A percentile compares a stretch with the other conserved stretches of the same genome.
These are phyloP conservation scores for Andrena dorsata DNA, from an alignment of 2,888 invertebrate species.

Conservation along the genomic window DNA sequence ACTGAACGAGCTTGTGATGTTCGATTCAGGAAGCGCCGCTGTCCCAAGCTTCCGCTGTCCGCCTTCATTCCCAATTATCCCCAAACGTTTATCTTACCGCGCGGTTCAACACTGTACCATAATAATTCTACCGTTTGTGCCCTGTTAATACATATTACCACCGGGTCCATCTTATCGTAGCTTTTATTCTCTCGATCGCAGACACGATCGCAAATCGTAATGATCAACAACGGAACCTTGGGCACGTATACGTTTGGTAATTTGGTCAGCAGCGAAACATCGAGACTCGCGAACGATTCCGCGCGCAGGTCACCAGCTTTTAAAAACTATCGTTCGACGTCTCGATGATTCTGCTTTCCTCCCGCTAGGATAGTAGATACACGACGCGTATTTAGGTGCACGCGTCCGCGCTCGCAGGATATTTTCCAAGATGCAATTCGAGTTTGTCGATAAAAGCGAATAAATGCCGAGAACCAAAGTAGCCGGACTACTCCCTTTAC, in stretches of 20 bases:
- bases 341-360: not conserved
- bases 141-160: not conserved
- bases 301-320: too few relatives aligned
- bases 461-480: slow-evolving; percentile 39
- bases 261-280: too few relatives aligned
- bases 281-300: too few relatives aligned
- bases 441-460: not conserved
- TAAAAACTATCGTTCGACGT: not conserved
- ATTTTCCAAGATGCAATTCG: not conserved
- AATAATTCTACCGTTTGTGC: too few relatives aligned
- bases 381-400: too few relatives aligned
- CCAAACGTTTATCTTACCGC: not conserved
- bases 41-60: too few relatives aligned
- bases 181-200: not conserved
- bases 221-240: not conserved
- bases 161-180: not conserved
- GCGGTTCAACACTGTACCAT: too few relatives aligned
- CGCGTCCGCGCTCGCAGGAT: not conserved
- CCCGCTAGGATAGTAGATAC: not conserved
- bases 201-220: not conserved
- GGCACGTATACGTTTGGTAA: not conserved
- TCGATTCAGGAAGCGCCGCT: too few relatives aligned
- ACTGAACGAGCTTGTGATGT: too few relatives aligned
- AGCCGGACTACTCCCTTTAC: slow-evolving; percentile 17
- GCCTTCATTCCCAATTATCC: too few relatives aligned